Evolutionary conservation across 2,113 vertebrate genomes (phyloP).

Genomic region (Motacilla tschutschensis): DNA sequence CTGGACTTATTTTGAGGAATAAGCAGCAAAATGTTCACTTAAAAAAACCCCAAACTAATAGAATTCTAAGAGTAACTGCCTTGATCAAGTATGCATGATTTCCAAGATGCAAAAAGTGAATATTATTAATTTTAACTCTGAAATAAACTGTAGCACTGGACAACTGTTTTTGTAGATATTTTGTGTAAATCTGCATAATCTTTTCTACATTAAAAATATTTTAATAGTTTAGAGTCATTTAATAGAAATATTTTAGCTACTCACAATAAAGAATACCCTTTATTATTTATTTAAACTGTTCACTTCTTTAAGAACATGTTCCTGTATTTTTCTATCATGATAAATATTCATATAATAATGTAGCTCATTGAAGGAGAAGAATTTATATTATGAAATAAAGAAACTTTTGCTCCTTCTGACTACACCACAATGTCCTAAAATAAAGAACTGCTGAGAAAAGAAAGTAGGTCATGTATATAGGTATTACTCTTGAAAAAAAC

Average conservation of each 20-base stretch:
- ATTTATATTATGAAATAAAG: not conserved
- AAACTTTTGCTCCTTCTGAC: not conserved
- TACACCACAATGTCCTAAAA: not conserved
- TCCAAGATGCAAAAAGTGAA: not conserved
- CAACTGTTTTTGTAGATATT: not conserved
- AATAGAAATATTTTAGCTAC: not conserved
- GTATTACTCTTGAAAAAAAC: not conserved
- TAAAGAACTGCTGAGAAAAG: not conserved
- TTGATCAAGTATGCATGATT: not conserved
- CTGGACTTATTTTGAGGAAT: not conserved
- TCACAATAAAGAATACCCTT: not conserved
- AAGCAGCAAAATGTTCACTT: not conserved
- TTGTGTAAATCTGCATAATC: not conserved
- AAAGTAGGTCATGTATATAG: not conserved
- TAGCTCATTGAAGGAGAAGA: not conserved
- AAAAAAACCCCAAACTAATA: not conserved
- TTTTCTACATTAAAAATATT: not conserved
- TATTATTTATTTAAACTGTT: not conserved
- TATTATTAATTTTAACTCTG: not conserved
- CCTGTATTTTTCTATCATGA: fast-evolving
- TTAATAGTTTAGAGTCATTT: not conserved
- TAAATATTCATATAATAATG: not conserved
- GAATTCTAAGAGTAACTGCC: not conserved
- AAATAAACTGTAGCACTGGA: not conserved
- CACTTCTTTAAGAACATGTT: not conserved